Evolutionary conservation across 2,888 invertebrate species (phyloP).

Genomic region (Frankliniella fusca): DNA sequence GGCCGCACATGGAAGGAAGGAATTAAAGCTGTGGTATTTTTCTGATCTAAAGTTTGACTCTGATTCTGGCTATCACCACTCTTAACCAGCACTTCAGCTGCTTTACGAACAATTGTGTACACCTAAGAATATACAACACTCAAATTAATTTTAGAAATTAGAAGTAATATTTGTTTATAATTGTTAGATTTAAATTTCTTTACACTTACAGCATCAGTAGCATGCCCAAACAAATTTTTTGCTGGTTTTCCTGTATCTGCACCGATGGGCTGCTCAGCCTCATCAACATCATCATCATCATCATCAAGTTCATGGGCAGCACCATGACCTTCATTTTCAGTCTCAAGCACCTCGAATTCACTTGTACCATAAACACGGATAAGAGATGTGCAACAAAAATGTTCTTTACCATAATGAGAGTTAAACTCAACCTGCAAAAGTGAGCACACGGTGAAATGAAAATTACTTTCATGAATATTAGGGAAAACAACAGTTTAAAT

Average conservation of each 20-base stretch:
- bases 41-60: not conserved
- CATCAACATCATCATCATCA: constrained; percentile 63
- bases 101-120: constrained; percentile 86
- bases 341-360: constrained; percentile 83
- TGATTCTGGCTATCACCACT: constrained; percentile 58
- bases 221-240: constrained; percentile 77
- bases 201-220: constrained; percentile 71
- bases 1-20: constrained; percentile 29
- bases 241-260: constrained; percentile 55
- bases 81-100: constrained; percentile 77
- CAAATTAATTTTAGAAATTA: not conserved
- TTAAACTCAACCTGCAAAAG: constrained; percentile 63
- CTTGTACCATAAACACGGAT: constrained; percentile 91
- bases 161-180: not conserved
- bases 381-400: constrained; percentile 95
- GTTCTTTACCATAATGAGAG: constrained; percentile 93
- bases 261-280: constrained; percentile 49
- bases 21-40: not conserved
- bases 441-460: constrained; percentile 39
- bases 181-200: no score
- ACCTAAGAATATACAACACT: not conserved
- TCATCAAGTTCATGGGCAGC: constrained; percentile 60
- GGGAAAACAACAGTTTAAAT: not conserved
- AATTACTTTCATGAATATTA: not conserved
- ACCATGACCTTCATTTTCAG: constrained; percentile 64